Conservation (phyloP, 92 coral and sea anemone species). For the Montipora capitata region DNA sequence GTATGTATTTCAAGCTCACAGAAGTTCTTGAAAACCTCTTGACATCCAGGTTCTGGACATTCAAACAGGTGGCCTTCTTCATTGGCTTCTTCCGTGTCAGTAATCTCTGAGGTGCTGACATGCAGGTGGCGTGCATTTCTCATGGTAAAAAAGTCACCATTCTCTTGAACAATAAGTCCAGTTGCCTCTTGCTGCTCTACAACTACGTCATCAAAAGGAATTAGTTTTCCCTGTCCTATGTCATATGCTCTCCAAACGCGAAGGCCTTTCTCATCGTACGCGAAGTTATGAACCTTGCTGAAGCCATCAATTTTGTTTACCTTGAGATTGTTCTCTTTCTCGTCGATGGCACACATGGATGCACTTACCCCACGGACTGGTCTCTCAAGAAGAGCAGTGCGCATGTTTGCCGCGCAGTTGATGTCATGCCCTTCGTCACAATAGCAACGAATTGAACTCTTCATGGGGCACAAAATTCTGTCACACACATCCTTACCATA, state of each 20-base stretch:
- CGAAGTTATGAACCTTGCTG: too few species aligned
- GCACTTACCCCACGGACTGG: too few species aligned
- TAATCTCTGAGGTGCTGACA: neutral
- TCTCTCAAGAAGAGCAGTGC: slow-evolving; percentile 44
- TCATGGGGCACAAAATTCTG: slow-evolving; percentile 49
- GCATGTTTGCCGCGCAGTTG: slow-evolving; percentile 55
- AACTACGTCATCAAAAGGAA: neutral
- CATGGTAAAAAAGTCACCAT: neutral
- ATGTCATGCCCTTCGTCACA: slow-evolving; percentile 67
- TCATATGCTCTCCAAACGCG: neutral
- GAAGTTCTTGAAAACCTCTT: slow-evolving; percentile 3
- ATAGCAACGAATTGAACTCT: slow-evolving; percentile 32
- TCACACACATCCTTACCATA: too few species aligned
- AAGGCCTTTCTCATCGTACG: too few species aligned
- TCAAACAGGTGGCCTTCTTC: neutral
- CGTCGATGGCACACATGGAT: too few species aligned
- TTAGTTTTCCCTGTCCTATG: slow-evolving; percentile 4
- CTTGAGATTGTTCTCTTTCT: too few species aligned
- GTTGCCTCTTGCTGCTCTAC: neutral
- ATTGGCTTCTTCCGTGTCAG: neutral
- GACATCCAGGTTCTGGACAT: slow-evolving; percentile 35
- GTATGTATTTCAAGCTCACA: slow-evolving; percentile 40
- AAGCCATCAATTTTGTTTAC: too few species aligned
- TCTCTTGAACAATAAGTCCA: too few species aligned
- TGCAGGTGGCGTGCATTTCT: neutral